Percentiles rank a stretch among this genome's conserved stretches.
phyloP scores from a whole-genome alignment of 2,888 invertebrate species.

The Papilio protenor region DNA sequence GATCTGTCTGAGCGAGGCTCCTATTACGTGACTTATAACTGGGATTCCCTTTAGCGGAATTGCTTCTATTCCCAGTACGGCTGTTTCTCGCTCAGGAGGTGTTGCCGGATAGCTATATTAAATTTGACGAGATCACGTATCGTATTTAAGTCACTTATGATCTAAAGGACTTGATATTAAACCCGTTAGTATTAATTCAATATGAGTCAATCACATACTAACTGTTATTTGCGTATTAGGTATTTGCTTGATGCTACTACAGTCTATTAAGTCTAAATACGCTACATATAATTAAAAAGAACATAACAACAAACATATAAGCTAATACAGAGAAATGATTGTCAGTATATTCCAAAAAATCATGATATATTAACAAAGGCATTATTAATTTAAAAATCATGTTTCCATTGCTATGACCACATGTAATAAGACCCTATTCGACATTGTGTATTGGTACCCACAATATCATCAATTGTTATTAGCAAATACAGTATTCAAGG shows the following conservation, averaged over 20 bases:
- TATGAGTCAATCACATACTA: neutral
- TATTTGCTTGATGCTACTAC: neutral
- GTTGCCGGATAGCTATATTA: slow-evolving; percentile 22
- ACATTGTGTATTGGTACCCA: slow-evolving; percentile 51
- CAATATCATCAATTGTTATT: slow-evolving; percentile 58
- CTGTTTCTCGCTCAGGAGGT: slow-evolving; percentile 15
- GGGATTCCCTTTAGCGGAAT: slow-evolving; percentile 43
- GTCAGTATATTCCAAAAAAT: neutral
- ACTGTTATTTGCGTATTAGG: neutral
- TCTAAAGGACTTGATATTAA: neutral
- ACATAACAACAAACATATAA: neutral
- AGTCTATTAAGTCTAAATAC: neutral
- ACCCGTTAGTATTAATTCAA: neutral
- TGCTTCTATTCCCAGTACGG: slow-evolving; percentile 36
- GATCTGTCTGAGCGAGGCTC: slow-evolving; percentile 49
- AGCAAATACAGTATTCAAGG: slow-evolving; percentile 55
- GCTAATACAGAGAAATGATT: neutral
- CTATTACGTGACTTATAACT: slow-evolving; percentile 49
- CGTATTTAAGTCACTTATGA: neutral
- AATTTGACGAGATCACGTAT: slow-evolving; percentile 35
- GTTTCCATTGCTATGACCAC: slow-evolving; percentile 22
- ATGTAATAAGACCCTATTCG: slow-evolving; percentile 42
- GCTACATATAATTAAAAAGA: no score
- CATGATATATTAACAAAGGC: neutral
- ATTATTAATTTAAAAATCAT: neutral